phyloP scores from a whole-genome alignment of 2,113 vertebrate genomes.

The Euleptes europaea region DNA sequence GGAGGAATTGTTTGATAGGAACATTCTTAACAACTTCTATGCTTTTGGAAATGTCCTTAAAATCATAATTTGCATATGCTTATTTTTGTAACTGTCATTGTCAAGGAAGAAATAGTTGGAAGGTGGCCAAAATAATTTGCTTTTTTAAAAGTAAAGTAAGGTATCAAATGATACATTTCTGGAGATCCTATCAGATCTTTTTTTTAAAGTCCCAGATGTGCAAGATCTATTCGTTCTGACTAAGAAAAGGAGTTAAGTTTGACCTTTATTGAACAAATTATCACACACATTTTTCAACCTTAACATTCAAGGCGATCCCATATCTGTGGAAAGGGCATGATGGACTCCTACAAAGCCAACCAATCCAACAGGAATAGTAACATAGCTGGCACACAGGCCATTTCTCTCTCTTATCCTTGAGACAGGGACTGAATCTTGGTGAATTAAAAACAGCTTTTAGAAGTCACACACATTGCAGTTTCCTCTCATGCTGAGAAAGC shows the following conservation, averaged over 20 bases:
- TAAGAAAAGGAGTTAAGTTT: background rate
- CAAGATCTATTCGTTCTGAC: background rate
- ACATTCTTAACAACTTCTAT: background rate
- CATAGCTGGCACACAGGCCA: background rate
- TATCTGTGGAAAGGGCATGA: background rate
- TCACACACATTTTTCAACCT: background rate
- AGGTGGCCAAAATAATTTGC: background rate
- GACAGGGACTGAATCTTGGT: background rate
- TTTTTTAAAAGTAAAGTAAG: background rate
- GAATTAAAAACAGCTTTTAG: conserved; percentile 20
- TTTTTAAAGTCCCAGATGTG: background rate
- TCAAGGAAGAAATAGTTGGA: background rate
- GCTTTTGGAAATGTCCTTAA: background rate
- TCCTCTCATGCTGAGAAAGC: background rate
- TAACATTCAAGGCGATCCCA: background rate
- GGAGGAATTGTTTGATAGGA: background rate
- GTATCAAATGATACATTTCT: background rate
- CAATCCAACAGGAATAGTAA: background rate
- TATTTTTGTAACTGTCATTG: background rate
- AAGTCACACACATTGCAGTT: conserved; percentile 1
- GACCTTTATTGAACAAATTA: background rate
- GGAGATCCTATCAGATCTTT: background rate
- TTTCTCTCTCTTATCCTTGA: background rate
- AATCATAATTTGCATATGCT: background rate
- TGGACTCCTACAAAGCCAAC: background rate